These are phyloP conservation scores for Oncorhynchus nerka DNA, from an alignment of 2,113 vertebrate species.

Conservation along the genomic window DNA sequence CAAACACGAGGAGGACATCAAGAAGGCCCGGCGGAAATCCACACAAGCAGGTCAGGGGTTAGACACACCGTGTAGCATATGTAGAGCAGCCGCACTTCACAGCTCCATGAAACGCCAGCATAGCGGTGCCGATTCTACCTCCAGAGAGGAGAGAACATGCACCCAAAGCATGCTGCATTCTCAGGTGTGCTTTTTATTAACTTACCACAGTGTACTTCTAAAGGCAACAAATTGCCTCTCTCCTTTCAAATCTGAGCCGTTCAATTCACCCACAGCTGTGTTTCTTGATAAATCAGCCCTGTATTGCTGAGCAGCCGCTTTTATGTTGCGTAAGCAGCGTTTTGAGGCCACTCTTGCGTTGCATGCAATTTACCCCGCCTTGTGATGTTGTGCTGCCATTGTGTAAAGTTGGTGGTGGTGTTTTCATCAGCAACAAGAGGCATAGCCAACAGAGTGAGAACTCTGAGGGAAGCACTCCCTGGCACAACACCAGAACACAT, in stretches of 20 bases:
- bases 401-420: background rate
- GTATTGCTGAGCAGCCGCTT: background rate
- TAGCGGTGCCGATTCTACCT: background rate
- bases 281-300: background rate
- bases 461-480: background rate
- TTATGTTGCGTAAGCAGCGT: slow-evolving; percentile 18
- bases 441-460: slow-evolving; percentile 17
- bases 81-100: background rate
- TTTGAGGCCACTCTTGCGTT: background rate
- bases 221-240: no score
- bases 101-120: background rate
- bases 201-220: no score
- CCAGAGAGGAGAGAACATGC: background rate
- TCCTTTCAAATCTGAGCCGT: no score
- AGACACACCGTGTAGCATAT: background rate
- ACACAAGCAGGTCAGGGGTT: slow-evolving; percentile 87
- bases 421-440: slow-evolving; percentile 2
- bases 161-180: background rate
- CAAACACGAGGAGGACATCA: slow-evolving; percentile 98
- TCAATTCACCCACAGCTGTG: background rate
- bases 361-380: background rate
- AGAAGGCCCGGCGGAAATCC: slow-evolving; percentile 95
- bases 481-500: slow-evolving; percentile 7
- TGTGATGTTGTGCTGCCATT: slow-evolving; percentile 3
- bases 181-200: background rate